Percentiles rank a stretch among this genome's conserved stretches.
phyloP scores from a whole-genome alignment of 1,140 invertebrate genomes.

The Leptinotarsa defecta region DNA sequence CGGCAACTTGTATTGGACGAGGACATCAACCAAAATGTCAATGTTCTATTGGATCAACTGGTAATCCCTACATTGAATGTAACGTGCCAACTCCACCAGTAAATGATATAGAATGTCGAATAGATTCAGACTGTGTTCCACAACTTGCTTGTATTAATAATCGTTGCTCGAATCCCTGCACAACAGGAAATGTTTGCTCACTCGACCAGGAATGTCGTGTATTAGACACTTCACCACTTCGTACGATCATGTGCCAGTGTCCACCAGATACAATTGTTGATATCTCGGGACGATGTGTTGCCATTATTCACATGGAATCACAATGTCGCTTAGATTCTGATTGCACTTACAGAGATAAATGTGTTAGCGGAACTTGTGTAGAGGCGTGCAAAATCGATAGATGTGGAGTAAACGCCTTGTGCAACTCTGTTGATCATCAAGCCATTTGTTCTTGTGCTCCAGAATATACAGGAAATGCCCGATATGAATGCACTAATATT shows the following conservation, averaged over 20 bases:
- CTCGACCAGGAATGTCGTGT: slow-evolving; percentile 77
- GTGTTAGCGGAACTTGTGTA: slow-evolving; percentile 74
- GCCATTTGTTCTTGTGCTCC: slow-evolving; percentile 77
- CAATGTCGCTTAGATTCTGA: slow-evolving; percentile 75
- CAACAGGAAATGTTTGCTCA: slow-evolving; percentile 58
- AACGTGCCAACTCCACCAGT: slow-evolving; percentile 49
- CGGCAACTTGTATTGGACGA: slow-evolving; percentile 73
- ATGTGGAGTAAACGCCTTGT: slow-evolving; percentile 86
- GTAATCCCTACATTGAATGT: slow-evolving; percentile 81
- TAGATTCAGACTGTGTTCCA: slow-evolving; percentile 76
- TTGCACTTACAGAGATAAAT: slow-evolving; percentile 73
- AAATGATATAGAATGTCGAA: slow-evolving; percentile 66
- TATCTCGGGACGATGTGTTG: slow-evolving; percentile 65
- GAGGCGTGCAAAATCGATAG: slow-evolving; percentile 76
- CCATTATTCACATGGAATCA: slow-evolving; percentile 59
- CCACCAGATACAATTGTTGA: slow-evolving; percentile 72
- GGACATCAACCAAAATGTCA: slow-evolving; percentile 79
- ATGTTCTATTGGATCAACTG: slow-evolving; percentile 74
- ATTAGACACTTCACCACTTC: slow-evolving; percentile 75
- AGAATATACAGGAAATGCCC: slow-evolving; percentile 81
- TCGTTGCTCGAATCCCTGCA: slow-evolving; percentile 71
- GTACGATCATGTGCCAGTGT: slow-evolving; percentile 82
- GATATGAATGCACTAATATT: slow-evolving; percentile 74
- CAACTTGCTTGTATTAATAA: slow-evolving; percentile 76
- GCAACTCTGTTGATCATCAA: slow-evolving; percentile 73